Conservation (phyloP, 2,888 invertebrate species). For the Patella caerulea region DNA sequence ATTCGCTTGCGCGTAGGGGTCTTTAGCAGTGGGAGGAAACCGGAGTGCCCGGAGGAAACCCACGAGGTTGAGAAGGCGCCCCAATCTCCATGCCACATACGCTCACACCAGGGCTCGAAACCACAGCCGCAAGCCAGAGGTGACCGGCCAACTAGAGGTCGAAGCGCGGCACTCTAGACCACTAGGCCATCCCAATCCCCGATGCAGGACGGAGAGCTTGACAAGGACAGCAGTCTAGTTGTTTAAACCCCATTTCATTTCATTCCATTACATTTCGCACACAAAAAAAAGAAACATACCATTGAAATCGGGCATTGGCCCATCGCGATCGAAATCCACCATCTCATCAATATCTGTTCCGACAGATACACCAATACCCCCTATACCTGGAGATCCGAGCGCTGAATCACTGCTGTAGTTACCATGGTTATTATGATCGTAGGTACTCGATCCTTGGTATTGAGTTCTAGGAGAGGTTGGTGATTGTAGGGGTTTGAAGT, state of each 20-base stretch:
- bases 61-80: too few species aligned
- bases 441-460: constrained; percentile 13
- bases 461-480: constrained; percentile 43
- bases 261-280: neutral
- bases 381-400: constrained; percentile 53
- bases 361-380: constrained; percentile 38
- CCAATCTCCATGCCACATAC: too few species aligned
- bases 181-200: too few species aligned
- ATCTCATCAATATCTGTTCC: constrained; percentile 47
- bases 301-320: constrained; percentile 30
- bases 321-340: constrained; percentile 37
- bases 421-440: constrained; percentile 27
- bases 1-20: too few species aligned
- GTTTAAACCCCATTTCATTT: too few species aligned
- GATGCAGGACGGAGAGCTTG: neutral
- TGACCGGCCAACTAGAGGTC: too few species aligned
- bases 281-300: constrained; percentile 19
- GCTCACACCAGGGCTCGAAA: too few species aligned
- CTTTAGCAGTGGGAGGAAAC: too few species aligned
- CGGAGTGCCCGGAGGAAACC: too few species aligned
- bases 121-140: too few species aligned
- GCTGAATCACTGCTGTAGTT: constrained; percentile 58
- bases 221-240: neutral
- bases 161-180: too few species aligned
- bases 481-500: constrained; percentile 43